Evolutionary conservation across 2,888 invertebrate species (phyloP), one percentile per base, ranked within the genome.

Genomic region (Nomada goodeniana): DNA sequence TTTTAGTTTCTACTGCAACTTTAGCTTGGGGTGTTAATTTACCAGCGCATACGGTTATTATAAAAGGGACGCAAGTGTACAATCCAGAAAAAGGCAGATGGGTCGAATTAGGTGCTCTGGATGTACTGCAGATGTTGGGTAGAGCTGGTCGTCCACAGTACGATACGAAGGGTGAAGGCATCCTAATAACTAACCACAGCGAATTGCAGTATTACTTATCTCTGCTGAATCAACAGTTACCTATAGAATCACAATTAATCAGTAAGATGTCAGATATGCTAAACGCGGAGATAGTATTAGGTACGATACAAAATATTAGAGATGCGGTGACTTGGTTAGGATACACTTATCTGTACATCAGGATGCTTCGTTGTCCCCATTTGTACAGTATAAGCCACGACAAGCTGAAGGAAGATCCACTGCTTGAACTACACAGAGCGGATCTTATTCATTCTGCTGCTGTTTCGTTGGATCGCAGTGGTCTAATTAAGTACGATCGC

Each of bases 11-110:
- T 0, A 99, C 99, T 0, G 99, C 99, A 0, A 99, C 99, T 0
- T 95, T 99, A 26, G 99, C 99, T 15, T 99, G 99, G 99, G 99
- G 99, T 93, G 99, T 99, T 44, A 99, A 99, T 94, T 95, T 99
- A 63, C 99, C 99, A 0, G 99, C 99, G 0, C 99, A 99, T 94
- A 99, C 99, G 0, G 99, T 99, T 68, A 98, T 99, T 84, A 98
- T 98, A 89, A 99, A 99, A 94, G 99, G 99, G 36, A 99, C 99
- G 0, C 98, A 99, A 93, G 97, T 99, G 74, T 99, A 99, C 94
- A 99, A 97, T 92, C 98, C 99, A 0, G 99, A 99, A 94, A 98
- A 98, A 93, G 99, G 99, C 0, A 95, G 99, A 76, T 99, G 99
- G 99, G 98, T 98, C 2, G 99, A 99, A 94, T 94, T 99, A 68